Base-by-base conservation (phyloP, 2,888 invertebrate species). In the Caenorhabditis zanzibari region DNA sequence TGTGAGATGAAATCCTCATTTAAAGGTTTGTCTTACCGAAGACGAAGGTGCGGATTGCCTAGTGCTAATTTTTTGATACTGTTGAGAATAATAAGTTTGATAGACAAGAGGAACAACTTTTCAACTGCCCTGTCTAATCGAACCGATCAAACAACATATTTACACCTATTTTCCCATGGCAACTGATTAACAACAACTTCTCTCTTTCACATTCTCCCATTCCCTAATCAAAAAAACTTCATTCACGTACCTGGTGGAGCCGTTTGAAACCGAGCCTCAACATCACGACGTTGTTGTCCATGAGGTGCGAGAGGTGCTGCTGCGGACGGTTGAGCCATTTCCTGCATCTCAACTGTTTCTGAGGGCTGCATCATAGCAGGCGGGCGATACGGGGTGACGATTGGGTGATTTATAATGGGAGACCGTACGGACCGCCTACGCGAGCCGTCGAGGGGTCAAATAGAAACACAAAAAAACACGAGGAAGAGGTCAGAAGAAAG, bases 321-420 rank as follows among this genome's bases (percentile, higher is more conserved):
- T 54, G 54, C 54, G 12, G 54, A 14, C 26, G 54, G 61, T 52
- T 63, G 77, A 10, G 77, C 24, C 79, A 79, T 63, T 35, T 63
- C 79, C 79, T 79, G 79, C 71, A 79, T 79, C 79, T 79, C 79
- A 79, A 79, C 79, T 71, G 54, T 71, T 79, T 79, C 79, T 79
- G 63, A 44, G 63, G 71, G 56, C 58, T 54, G 41, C 71, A 79
- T 79, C 64, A 79, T 63, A 35, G 22, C 47, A 19, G 69, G 47
- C 12, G 61, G 47, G 44, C 28, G 58, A 49, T 79, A 79, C 44
- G 71, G 71, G 79, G 79, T 77, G 59, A 77, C 77, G 35, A 52
- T 61, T 44, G 77, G 52, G 54, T 54, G 12, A 32, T 41, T 52
- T 54, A 69, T 61, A 22, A 44, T 59, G 69, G 35, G 44, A 16